Evolutionary conservation across 2,888 invertebrate species (phyloP).

Genomic region (Acleris laterana): DNA sequence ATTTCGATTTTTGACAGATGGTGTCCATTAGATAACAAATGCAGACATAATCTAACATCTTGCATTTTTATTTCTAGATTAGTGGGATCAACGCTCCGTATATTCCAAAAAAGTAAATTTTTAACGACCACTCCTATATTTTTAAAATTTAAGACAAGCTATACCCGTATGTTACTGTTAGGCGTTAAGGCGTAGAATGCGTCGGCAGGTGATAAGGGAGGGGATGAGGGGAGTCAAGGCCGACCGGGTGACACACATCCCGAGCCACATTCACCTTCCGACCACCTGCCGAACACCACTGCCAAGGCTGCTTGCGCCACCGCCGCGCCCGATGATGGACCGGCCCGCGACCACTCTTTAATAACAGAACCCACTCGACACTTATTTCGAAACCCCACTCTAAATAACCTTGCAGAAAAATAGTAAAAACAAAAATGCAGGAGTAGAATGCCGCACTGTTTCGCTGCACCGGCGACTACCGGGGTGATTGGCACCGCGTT

Average conservation of each 20-base stretch:
- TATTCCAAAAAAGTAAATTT: too few species aligned
- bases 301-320: conserved; percentile 81
- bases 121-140: too few species aligned
- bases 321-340: conserved; percentile 49
- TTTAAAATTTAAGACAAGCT: not conserved
- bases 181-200: conserved; percentile 1
- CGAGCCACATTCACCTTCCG: conserved; percentile 79
- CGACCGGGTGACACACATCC: conserved; percentile 75
- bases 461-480: conserved; percentile 40
- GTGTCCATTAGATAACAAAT: too few species aligned
- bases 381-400: conserved; percentile 58
- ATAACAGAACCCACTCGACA: conserved; percentile 61
- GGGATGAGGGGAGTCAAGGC: conserved; percentile 76
- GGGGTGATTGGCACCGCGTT: conserved; percentile 54
- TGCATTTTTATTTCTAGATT: too few species aligned
- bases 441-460: conserved; percentile 42
- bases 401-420: conserved; percentile 54
- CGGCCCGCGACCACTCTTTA: conserved; percentile 42
- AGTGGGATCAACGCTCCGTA: too few species aligned
- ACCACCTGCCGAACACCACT: conserved; percentile 72
- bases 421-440: conserved; percentile 40
- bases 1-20: too few species aligned
- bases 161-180: not conserved
- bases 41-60: too few species aligned
- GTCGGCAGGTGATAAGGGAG: conserved; percentile 50